These are phyloP conservation scores for Diabrotica virgifera DNA, from an alignment of 1,140 invertebrate species.

Conservation along the genomic window DNA sequence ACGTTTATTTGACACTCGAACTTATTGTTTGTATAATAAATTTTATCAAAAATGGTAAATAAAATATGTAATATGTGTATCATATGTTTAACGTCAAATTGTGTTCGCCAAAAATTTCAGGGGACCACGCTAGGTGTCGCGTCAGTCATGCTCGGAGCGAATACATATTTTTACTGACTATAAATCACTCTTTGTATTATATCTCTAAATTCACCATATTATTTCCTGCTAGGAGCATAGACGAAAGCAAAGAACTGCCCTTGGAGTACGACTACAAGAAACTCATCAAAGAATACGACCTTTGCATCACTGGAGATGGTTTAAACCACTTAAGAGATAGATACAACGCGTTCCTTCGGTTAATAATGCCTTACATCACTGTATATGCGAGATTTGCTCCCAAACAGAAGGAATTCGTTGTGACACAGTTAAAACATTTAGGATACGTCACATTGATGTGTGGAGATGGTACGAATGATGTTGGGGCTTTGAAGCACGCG, in stretches of 20 bases:
- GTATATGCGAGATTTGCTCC: conserved; percentile 94
- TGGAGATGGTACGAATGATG: conserved; percentile 99
- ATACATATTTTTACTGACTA: no score
- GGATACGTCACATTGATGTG: conserved; percentile 97
- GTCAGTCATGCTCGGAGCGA: no score
- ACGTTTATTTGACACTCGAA: no score
- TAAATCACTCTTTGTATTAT: no score
- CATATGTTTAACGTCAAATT: no score
- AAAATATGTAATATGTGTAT: no score
- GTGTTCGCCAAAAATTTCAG: no score
- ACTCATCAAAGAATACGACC: conserved; percentile 62
- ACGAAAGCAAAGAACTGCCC: conserved; percentile 63
- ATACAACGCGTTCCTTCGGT: conserved; percentile 62
- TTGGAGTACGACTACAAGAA: conserved; percentile 49
- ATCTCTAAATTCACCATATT: neutral
- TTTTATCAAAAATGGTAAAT: no score
- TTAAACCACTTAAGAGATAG: conserved; percentile 68
- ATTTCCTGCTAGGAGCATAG: conserved; percentile 60
- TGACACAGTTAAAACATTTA: conserved; percentile 81
- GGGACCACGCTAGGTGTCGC: no score
- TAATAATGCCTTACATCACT: conserved; percentile 79
- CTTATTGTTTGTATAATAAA: no score
- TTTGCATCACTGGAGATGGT: conserved; percentile 94
- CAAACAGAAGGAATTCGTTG: conserved; percentile 95
- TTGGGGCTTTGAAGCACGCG: conserved; percentile 99